A percentile compares a stretch with the other conserved stretches of the same genome.
Evolutionary conservation across 2,113 vertebrate species (phyloP).

Genomic region (Brienomyrus brachyistius): DNA sequence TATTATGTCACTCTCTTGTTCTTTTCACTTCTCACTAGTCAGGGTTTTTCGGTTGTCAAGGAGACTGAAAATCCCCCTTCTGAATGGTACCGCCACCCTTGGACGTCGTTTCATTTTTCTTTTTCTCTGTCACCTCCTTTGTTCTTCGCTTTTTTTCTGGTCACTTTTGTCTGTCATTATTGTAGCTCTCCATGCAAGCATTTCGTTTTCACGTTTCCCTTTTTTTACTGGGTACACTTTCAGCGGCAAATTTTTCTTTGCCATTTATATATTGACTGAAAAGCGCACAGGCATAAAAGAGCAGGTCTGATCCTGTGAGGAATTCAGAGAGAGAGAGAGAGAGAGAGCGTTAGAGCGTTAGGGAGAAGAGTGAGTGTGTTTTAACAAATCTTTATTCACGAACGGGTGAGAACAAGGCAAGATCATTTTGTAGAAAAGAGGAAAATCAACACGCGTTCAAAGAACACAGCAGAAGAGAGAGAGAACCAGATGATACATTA

Average conservation of each 20-base stretch:
- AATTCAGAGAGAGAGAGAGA: conserved; percentile 45
- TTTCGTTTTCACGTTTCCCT: conserved; percentile 12
- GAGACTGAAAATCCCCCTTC: conserved; percentile 54
- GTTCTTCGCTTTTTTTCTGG: background rate
- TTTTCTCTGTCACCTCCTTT: conserved; percentile 9
- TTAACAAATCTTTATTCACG: background rate
- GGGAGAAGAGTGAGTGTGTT: conserved; percentile 19
- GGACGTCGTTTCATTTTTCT: conserved; percentile 44
- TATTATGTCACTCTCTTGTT: conserved; percentile 29
- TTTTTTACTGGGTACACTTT: conserved; percentile 18
- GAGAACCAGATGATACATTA: conserved; percentile 1
- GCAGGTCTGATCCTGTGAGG: conserved; percentile 63
- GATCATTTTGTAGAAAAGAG: background rate
- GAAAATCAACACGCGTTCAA: background rate
- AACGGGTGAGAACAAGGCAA: background rate
- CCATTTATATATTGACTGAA: conserved; percentile 28
- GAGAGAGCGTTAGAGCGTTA: conserved; percentile 12
- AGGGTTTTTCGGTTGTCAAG: conserved; percentile 59
- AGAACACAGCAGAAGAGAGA: background rate
- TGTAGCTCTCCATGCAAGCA: background rate
- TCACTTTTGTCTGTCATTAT: background rate
- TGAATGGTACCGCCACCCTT: conserved; percentile 55
- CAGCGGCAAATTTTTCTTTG: conserved; percentile 1
- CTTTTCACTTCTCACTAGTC: conserved; percentile 33
- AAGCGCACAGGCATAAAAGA: conserved; percentile 50